phyloP scores from a whole-genome alignment of 2,797 vertebrate genomes.

The Discoglossus pictus region DNA sequence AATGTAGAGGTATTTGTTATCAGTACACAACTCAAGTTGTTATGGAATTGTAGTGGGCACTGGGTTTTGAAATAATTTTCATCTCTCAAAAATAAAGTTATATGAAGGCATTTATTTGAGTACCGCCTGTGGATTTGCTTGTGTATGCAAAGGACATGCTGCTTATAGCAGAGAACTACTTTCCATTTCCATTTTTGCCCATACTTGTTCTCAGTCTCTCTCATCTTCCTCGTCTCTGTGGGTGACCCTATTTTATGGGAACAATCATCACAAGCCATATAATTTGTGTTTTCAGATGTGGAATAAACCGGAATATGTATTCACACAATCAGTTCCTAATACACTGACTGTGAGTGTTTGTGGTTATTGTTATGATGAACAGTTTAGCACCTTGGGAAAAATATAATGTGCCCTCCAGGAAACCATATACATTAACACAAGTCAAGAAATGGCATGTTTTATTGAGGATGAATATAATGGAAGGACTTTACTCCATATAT shows the following conservation, averaged over 20 bases:
- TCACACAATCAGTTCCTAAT: conserved; percentile 34
- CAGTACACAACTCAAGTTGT: no score
- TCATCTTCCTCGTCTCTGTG: conserved; percentile 13
- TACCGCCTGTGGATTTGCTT: no score
- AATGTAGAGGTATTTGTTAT: no score
- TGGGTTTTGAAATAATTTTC: no score
- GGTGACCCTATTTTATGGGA: conserved; percentile 21
- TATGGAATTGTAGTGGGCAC: no score
- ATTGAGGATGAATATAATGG: conserved; percentile 19
- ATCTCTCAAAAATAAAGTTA: no score
- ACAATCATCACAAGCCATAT: conserved; percentile 25
- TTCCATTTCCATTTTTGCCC: conserved; percentile 33
- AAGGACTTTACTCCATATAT: conserved; percentile 22
- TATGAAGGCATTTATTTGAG: no score
- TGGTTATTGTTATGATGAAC: conserved; percentile 37
- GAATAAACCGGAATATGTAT: conserved; percentile 32
- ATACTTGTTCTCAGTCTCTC: conserved; percentile 25
- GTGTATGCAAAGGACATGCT: no score
- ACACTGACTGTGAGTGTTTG: conserved; percentile 19
- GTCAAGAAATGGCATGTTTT: conserved; percentile 44
- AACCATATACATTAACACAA: conserved; percentile 34
- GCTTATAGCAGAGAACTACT: conserved; percentile 6
- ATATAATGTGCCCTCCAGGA: conserved; percentile 22
- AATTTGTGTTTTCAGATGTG: conserved; percentile 36
- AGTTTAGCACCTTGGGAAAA: conserved; percentile 35